Percentiles rank a stretch among this genome's conserved stretches.
These are phyloP conservation scores for Denticeps clupeoides DNA, from an alignment of 2,797 vertebrate genomes.

Conservation along the genomic window DNA sequence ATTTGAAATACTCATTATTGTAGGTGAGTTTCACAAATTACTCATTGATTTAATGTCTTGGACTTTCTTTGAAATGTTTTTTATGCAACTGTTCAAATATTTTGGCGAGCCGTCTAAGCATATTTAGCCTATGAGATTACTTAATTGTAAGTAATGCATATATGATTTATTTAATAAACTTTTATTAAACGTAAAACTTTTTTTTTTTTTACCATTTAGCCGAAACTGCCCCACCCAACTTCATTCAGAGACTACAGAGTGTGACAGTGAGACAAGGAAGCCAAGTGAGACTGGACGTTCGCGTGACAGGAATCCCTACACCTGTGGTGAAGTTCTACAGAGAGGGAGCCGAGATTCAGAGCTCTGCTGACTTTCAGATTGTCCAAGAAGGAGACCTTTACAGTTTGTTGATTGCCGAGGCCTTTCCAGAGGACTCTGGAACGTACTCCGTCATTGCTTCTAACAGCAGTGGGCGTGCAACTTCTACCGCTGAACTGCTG, in stretches of 20 bases:
- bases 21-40: too few relatives aligned
- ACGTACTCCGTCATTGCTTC: constrained; percentile 91
- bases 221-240: constrained; percentile 87
- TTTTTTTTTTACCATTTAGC: constrained; percentile 42
- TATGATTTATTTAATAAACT: not conserved
- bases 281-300: constrained; percentile 88
- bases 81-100: too few relatives aligned
- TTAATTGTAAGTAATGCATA: not conserved
- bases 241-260: constrained; percentile 91
- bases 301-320: constrained; percentile 91
- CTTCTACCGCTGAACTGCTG: constrained; percentile 83
- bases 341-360: constrained; percentile 97
- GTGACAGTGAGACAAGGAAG: constrained; percentile 88
- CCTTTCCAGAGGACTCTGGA: constrained; percentile 93
- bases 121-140: too few relatives aligned
- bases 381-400: constrained; percentile 89
- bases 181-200: not conserved
- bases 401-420: constrained; percentile 91
- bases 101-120: too few relatives aligned
- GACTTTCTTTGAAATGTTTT: too few relatives aligned
- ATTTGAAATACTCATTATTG: not conserved
- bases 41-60: too few relatives aligned
- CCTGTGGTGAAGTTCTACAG: constrained; percentile 95
- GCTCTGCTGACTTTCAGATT: constrained; percentile 94
- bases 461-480: constrained; percentile 88